phyloP scores from a whole-genome alignment of 2,113 vertebrate genomes.

The Caranx melampygus region DNA sequence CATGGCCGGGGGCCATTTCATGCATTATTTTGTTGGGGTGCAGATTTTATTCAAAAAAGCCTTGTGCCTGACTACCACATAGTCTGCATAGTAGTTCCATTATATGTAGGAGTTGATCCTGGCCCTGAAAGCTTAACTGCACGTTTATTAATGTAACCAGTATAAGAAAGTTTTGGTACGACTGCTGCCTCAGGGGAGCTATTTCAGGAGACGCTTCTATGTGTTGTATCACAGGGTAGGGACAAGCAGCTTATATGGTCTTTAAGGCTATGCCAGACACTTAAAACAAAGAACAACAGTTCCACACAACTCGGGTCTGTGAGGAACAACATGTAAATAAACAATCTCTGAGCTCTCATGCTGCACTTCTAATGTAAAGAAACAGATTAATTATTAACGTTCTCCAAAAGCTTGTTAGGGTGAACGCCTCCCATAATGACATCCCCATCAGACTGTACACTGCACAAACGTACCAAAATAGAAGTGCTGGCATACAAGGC shows the following conservation, averaged over 20 bases:
- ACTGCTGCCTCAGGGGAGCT: too few relatives aligned
- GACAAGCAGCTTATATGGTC: neutral
- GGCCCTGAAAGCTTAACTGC: too few relatives aligned
- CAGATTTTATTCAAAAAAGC: too few relatives aligned
- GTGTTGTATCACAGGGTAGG: neutral
- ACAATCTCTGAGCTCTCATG: slow-evolving; percentile 35
- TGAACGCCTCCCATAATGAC: slow-evolving; percentile 39
- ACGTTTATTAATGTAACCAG: too few relatives aligned
- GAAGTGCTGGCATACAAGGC: slow-evolving; percentile 42
- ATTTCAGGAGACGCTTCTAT: too few relatives aligned
- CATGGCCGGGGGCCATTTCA: neutral
- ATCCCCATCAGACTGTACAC: slow-evolving; percentile 43
- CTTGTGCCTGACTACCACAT: neutral
- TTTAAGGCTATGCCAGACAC: neutral
- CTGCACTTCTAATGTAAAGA: slow-evolving; percentile 46
- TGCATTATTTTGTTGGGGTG: neutral
- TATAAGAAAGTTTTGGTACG: too few relatives aligned
- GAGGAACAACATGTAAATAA: slow-evolving; percentile 30
- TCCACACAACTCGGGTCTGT: slow-evolving; percentile 2
- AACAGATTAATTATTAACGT: slow-evolving; percentile 54
- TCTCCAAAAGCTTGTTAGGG: slow-evolving; percentile 58
- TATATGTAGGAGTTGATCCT: too few relatives aligned
- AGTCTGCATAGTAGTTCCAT: neutral
- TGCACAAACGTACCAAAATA: slow-evolving; percentile 64
- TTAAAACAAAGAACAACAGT: neutral